Base-by-base conservation (phyloP, 2,113 vertebrate genomes). In the Limanda limanda region DNA sequence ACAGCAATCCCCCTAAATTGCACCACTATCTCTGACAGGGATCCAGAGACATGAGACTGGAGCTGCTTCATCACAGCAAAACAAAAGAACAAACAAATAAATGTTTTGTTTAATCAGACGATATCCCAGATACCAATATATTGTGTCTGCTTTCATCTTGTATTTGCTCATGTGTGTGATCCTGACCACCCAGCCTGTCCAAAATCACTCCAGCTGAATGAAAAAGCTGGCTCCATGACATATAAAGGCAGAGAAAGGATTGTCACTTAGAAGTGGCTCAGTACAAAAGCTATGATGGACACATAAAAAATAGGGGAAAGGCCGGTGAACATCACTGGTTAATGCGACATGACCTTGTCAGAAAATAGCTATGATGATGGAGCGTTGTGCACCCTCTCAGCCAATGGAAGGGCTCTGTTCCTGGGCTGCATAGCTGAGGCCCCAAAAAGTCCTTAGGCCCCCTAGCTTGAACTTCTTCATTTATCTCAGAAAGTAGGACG, bases 341-440 rank as follows among this genome's bases (percentile, higher is more conserved):
- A 68, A 86, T 63, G 79, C 78, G 84, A 79, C 68, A 25, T 68
- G 83, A 90, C 90, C 88, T 89, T 86, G 87, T 91, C 86, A 24
- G 13, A 88, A 86, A 91, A 89, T 66, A 83, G 87, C 83, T 83
- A 60, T 80, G 84, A 88, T 88, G 86, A 88, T 58, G 21, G 77
- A 76, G 81, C 71, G 84, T 71, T 73, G 73, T 24, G 71, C 74
- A 45, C 88, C 63, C 67, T 48, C 75, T 75, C 78, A 68, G 78
- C 77, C 77, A 20, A 62, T 74, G 68, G 76, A 88, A 80, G 70
- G 71, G 61, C 77, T 91, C 78, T 86, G 57, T 85, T 90, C 82
- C 74, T 37, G 70, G 82, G 71, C 79, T 74, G 5, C 37, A 57
- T 74, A 78, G 74, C 57, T 62, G 71, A 76, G 71, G 64, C 74